Base-by-base conservation (phyloP, 2,797 vertebrate genomes). In the Neosilurus hyrtlii region DNA sequence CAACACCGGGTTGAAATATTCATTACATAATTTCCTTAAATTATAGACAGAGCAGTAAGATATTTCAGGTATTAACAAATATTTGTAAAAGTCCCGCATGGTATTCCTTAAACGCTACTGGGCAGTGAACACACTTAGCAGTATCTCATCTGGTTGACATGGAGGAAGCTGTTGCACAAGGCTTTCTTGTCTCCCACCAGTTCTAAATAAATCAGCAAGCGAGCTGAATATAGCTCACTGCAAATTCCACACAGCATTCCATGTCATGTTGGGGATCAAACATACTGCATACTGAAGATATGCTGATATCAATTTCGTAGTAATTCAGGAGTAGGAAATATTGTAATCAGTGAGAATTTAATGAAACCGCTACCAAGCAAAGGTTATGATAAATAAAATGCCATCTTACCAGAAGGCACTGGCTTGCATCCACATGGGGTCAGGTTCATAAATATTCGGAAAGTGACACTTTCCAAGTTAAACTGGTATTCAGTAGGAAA, bases 1-100 rank as follows among this genome's bases (percentile, higher is more conserved):
- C 89, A 90, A 87, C 92, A 93, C 35, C 1, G 4, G 18, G 52
- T 18, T 74, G 52, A 93, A 90, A 92, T 93, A 74, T 90, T 87
- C 52, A 56, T 56, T 72, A 73, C 15, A 20, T 4, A 30, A 73
- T 73, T 73, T 56, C 71, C 52, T 35, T 30, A 30, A 30, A 30
- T 30, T 30, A 30, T 30, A 15, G 10, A 73, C 54, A 74, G 26
- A 35, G 4, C 22, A 52, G 49, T 52, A 52, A 16, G 12, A 52
- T 37, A 37, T 43, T 68, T 68, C 3, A 67, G 16, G 18, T 37
- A 15, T 52, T 72, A 24, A 9, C 57, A 35, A 73, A 8, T 7
- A 63, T 54, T 22, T 71, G 11, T 80, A 62, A 77, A 61, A 65
- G 7, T 0, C 10, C 11, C 73, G 82, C 83, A 73, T 65, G 4